Percentiles rank a stretch among this genome's conserved stretches.
phyloP scores from a whole-genome alignment of 2,797 vertebrate species.

The Scarus forsteni region DNA sequence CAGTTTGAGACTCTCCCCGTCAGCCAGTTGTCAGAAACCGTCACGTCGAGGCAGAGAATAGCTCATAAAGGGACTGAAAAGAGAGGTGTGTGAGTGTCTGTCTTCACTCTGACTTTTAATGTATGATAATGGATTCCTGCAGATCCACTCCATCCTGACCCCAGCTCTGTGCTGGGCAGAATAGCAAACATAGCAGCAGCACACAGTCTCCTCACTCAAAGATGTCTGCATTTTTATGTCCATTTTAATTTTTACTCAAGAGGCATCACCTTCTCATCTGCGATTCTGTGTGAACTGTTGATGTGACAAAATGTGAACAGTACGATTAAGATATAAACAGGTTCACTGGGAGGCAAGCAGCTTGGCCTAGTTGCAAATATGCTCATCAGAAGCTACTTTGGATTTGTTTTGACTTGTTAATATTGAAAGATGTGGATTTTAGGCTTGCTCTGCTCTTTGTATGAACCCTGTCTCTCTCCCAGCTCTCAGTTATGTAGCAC shows the following conservation, averaged over 20 bases:
- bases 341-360: too few relatives aligned
- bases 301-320: too few relatives aligned
- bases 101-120: slow-evolving; percentile 15
- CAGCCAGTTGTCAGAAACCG: not conserved
- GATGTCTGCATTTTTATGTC: slow-evolving; percentile 3
- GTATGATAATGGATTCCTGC: slow-evolving; percentile 21
- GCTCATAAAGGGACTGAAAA: slow-evolving; percentile 18
- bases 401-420: too few relatives aligned
- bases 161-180: not conserved
- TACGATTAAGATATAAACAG: too few relatives aligned
- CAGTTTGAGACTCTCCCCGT: not conserved
- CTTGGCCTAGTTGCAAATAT: too few relatives aligned
- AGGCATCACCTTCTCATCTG: not conserved
- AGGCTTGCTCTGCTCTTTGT: too few relatives aligned
- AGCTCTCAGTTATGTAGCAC: too few relatives aligned
- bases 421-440: too few relatives aligned
- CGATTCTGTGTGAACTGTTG: too few relatives aligned
- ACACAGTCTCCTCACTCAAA: not conserved
- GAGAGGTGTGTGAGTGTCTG: slow-evolving; percentile 1
- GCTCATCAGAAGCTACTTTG: too few relatives aligned
- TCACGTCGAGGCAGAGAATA: not conserved
- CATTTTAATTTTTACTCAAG: too few relatives aligned
- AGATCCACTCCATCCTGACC: slow-evolving; percentile 1
- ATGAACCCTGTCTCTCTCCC: too few relatives aligned
- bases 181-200: slow-evolving; percentile 1